Evolutionary conservation across 2,113 vertebrate species (phyloP), one percentile per base, ranked within the genome.

Genomic region (Macrotis lagotis): DNA sequence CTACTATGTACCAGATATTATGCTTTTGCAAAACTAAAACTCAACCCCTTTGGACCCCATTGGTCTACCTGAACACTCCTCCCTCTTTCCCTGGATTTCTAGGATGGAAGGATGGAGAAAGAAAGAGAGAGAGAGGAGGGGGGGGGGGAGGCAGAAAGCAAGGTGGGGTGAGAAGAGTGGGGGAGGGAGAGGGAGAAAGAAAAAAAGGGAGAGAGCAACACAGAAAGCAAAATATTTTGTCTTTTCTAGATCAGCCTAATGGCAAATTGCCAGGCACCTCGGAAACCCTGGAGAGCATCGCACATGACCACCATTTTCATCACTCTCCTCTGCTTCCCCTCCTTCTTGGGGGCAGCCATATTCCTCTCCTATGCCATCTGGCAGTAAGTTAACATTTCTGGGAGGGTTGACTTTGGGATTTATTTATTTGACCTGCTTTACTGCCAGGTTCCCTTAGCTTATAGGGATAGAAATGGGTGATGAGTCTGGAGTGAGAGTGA

Each of bases 281-380:
- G 99, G 92, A 99, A 98, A 96, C 99, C 99, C 0, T 99, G 99
- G 99, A 98, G 99, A 88, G 99, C 99, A 0, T 99, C 99, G 16
- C 99, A 98, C 96, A 99, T 99, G 99, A 99, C 98, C 96, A 99
- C 99, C 0, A 26, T 99, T 95, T 99, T 99, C 98, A 98, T 99
- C 98, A 99, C 99, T 0, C 98, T 99, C 47, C 99, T 99, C 83
- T 99, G 99, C 97, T 99, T 99, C 98, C 99, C 99, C 0, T 99
- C 98, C n/a, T 99, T 99, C 98, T 98, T 99, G 90, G 99, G 99
- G 0, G 98, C 99, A 0, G 98, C 99, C 0, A 6, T 99, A 66
- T 99, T 99, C 96, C 98, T 99, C 95, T 99, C 99, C 50, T 99
- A 99, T 95, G 99, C 99, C 88, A 97, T 99, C 97, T 99, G 99